These are phyloP conservation scores for Drosophila cracens DNA, from an alignment of 2,888 invertebrate species.

Conservation along the genomic window DNA sequence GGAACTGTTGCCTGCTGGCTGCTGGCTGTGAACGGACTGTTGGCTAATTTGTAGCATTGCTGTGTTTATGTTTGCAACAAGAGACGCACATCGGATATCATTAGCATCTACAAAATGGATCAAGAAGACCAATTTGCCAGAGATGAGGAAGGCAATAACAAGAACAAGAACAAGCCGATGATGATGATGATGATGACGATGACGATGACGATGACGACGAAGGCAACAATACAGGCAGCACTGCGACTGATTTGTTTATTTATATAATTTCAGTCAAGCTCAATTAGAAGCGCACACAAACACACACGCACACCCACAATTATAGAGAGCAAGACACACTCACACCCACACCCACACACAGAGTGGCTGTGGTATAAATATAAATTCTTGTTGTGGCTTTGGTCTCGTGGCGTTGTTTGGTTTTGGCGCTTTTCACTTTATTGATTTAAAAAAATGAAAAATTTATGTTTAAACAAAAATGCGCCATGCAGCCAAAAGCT, in stretches of 20 bases:
- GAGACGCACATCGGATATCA: constrained; percentile 38
- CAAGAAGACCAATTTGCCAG: constrained; percentile 32
- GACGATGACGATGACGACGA: constrained; percentile 32
- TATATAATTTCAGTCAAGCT: constrained; percentile 78
- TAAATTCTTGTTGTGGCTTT: constrained; percentile 46
- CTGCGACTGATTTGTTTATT: constrained; percentile 66
- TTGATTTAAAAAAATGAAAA: constrained; percentile 80
- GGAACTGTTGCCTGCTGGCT: constrained; percentile 14
- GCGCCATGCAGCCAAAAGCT: constrained; percentile 59
- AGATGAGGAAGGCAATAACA: constrained; percentile 35
- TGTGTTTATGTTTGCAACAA: constrained; percentile 69
- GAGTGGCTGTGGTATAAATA: constrained; percentile 58
- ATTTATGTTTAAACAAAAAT: constrained; percentile 80
- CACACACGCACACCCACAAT: constrained; percentile 11
- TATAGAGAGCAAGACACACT: neutral
- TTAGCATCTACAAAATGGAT: constrained; percentile 32
- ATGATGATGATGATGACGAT: constrained; percentile 12
- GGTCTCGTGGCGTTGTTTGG: constrained; percentile 75
- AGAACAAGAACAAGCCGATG: constrained; percentile 22
- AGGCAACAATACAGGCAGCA: constrained; percentile 44
- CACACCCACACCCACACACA: neutral
- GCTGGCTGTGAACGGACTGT: constrained; percentile 32
- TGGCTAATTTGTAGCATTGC: constrained; percentile 72
- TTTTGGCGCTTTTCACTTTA: constrained; percentile 70
- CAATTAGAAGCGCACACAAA: constrained; percentile 67